Evolutionary conservation across 2,888 invertebrate species (phyloP), one percentile per base, ranked within the genome.

Genomic region (Agonopterix subpropinquella): DNA sequence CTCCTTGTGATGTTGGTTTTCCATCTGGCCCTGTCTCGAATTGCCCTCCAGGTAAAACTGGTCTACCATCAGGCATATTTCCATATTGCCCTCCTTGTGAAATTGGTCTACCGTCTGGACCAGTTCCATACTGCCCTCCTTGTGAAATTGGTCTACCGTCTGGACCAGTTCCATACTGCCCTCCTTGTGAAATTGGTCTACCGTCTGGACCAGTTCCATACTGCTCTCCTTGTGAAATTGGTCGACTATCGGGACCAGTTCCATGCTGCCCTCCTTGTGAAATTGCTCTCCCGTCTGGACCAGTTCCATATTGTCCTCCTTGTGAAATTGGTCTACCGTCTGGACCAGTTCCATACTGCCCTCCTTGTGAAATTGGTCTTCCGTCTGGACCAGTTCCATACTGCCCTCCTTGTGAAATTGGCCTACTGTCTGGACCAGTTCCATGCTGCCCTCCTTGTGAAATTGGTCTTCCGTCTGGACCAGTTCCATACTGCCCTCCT

Each of bases 71-170:
- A 47, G 35, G 43, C 7, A 13, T 39, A 11, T 11, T 37, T 7
- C 28, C 49, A 18, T 47, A 52, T 41, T 50, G 54, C 9, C 55
- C 61, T 18, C 56, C 57, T 2, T 52, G 18, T 1, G 49, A 50
- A 9, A 41, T 50, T n/a, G 28, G 28, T 28, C 7, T 28, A 5
- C 28, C 28, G 7, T 44, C 47, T 13, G 49, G 45, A 8, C 49
- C 48, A 4, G 47, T 47, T 0, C 53, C 55, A 42, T 45, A 45
- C 46, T 43, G 7, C 39, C 48, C 45, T 39, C 47, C 51, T 13
- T 18, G 43, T 9, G 3, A 10, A 43, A 15, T 28, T 15, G 43
- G 18, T 43, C 43, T 11, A 39, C 10, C 39, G 5, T 11, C 39
- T 10, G 39, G 11, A 1, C 39, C 39, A 10, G 11, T 28, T 28